Evolutionary conservation across 2,113 vertebrate genomes (phyloP).

Genomic region (Podocnemis expansa): DNA sequence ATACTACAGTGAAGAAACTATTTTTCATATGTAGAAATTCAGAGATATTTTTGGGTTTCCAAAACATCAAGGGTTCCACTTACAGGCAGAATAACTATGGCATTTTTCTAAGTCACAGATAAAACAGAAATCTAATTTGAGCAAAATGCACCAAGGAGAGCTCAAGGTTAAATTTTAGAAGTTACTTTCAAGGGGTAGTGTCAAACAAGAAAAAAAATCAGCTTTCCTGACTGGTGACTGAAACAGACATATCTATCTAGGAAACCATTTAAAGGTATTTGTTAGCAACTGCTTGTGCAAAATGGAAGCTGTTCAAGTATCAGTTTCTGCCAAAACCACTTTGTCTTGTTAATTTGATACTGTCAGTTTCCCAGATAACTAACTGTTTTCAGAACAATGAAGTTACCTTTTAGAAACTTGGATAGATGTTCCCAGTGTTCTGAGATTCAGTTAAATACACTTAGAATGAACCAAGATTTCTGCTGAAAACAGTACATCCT

Average conservation of each 20-base stretch:
- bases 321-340: slow-evolving; percentile 38
- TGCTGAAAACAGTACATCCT: background rate
- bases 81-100: background rate
- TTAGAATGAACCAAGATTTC: background rate
- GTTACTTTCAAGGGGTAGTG: background rate
- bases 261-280: slow-evolving; percentile 39
- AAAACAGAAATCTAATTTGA: background rate
- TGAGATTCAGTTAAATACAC: background rate
- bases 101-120: background rate
- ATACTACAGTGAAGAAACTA: background rate
- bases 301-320: slow-evolving; percentile 52
- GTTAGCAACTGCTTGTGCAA: slow-evolving; percentile 30
- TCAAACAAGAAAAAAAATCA: slow-evolving; percentile 51
- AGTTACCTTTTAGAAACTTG: background rate
- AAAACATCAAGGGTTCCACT: background rate
- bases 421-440: background rate
- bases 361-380: background rate
- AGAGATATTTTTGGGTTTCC: background rate
- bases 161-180: slow-evolving; percentile 37
- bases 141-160: background rate
- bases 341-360: slow-evolving; percentile 23
- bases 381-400: background rate
- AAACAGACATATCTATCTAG: slow-evolving; percentile 21
- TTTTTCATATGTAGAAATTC: background rate
- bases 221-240: slow-evolving; percentile 17